Percentiles rank a stretch among this genome's conserved stretches.
Evolutionary conservation across 2,888 invertebrate genomes (phyloP).

Genomic region (Colletes collaris): DNA sequence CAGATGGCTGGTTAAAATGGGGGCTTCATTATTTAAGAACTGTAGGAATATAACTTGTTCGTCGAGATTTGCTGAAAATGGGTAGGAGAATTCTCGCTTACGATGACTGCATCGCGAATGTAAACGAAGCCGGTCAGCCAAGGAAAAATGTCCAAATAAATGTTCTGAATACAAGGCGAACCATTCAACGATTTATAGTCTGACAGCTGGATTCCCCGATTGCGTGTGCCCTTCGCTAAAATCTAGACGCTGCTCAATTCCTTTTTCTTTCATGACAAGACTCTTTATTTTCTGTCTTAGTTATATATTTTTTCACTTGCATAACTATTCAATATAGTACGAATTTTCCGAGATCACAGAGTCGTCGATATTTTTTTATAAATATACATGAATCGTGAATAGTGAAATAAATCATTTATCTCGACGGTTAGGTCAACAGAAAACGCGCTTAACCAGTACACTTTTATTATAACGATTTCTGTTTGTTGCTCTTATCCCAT

Average conservation of each 20-base stretch:
- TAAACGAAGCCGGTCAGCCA: constrained; percentile 16
- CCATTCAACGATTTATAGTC: constrained; percentile 54
- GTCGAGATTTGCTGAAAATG: background rate
- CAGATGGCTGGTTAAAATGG: too few species aligned
- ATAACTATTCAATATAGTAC: background rate
- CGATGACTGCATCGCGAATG: constrained; percentile 1
- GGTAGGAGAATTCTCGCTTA: background rate
- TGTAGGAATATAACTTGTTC: too few species aligned
- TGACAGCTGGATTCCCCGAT: constrained; percentile 49
- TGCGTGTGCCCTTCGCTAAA: constrained; percentile 40
- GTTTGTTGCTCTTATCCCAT: background rate
- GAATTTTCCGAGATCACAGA: too few species aligned
- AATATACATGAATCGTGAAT: too few species aligned
- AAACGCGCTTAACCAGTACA: too few species aligned
- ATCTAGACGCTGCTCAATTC: constrained; percentile 38
- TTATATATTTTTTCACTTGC: background rate
- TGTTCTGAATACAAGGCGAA: constrained; percentile 42
- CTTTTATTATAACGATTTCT: background rate
- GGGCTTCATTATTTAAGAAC: too few species aligned
- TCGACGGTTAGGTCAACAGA: too few species aligned
- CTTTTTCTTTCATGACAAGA: constrained; percentile 27
- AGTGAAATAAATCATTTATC: too few species aligned
- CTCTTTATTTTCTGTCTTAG: constrained; percentile 34
- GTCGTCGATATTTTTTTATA: too few species aligned
- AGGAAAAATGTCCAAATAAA: constrained; percentile 53